Evolutionary conservation across 2,888 invertebrate species (phyloP).

Genomic region (Melanotus villosus): DNA sequence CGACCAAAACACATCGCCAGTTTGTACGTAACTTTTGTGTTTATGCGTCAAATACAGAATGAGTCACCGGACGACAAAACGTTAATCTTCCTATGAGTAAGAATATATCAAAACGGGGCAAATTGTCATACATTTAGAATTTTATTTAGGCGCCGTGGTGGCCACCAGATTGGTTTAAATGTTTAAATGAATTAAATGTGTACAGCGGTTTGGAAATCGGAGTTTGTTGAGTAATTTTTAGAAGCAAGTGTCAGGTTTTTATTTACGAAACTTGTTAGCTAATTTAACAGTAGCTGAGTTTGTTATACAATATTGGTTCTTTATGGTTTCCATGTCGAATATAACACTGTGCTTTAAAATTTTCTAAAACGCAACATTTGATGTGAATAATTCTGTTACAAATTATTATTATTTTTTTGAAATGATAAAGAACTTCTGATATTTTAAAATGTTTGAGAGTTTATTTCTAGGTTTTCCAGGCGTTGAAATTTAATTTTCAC

Average conservation of each 20-base stretch:
- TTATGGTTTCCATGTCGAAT: background rate
- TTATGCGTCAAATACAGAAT: constrained; percentile 23
- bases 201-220: background rate
- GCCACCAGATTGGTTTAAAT: too few relatives aligned
- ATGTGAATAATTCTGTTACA: too few relatives aligned
- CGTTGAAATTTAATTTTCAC: too few relatives aligned
- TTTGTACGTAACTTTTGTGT: constrained; percentile 10
- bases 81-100: constrained; percentile 33
- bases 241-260: constrained; percentile 9
- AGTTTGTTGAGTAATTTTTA: constrained; percentile 5
- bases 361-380: too few relatives aligned
- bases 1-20: background rate
- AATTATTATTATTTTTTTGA: too few relatives aligned
- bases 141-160: constrained; percentile 11
- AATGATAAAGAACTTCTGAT: too few relatives aligned
- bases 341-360: background rate
- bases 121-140: constrained; percentile 7
- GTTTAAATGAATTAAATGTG: too few relatives aligned
- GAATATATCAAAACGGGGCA: constrained; percentile 11
- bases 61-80: constrained; percentile 12
- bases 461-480: too few relatives aligned
- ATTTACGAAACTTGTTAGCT: constrained; percentile 5
- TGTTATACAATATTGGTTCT: background rate
- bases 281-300: background rate
- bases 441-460: too few relatives aligned